Percentiles rank a stretch among this genome's conserved stretches.
phyloP scores from a whole-genome alignment of 2,888 invertebrate species.

The Watsonalla cultraria region DNA sequence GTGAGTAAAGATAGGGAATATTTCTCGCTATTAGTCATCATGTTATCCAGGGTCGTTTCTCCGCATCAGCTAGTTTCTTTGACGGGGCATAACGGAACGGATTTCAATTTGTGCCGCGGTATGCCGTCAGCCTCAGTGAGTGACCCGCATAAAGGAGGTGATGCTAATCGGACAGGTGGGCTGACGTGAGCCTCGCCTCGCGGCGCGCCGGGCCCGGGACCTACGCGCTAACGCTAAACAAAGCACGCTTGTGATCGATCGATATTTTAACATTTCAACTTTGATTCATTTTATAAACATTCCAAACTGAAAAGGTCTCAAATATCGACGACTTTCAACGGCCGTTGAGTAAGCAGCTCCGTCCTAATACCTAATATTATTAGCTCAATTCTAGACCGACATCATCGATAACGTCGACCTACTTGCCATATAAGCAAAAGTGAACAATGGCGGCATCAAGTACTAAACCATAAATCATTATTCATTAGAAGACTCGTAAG shows the following conservation, averaged over 20 bases:
- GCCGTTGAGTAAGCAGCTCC: background rate
- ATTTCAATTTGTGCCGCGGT: constrained; percentile 66
- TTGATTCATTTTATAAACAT: constrained; percentile 22
- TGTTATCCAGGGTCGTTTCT: constrained; percentile 58
- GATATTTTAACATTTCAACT: constrained; percentile 42
- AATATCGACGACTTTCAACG: background rate
- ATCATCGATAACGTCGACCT: constrained; percentile 26
- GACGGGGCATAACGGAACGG: constrained; percentile 71
- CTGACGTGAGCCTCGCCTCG: constrained; percentile 47
- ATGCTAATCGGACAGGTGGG: constrained; percentile 76
- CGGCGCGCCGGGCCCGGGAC: constrained; percentile 28
- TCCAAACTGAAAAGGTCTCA: background rate
- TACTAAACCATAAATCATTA: constrained; percentile 59
- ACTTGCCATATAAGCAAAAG: constrained; percentile 41
- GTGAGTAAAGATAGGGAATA: constrained; percentile 34
- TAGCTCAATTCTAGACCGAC: constrained; percentile 6
- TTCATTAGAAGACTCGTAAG: constrained; percentile 49
- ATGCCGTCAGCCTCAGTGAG: constrained; percentile 58
- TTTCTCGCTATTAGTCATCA: constrained; percentile 57
- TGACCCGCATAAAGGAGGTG: constrained; percentile 68
- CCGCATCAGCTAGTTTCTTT: constrained; percentile 61
- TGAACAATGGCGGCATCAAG: constrained; percentile 36
- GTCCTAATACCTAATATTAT: constrained; percentile 1
- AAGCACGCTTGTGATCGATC: constrained; percentile 55
- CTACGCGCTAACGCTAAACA: constrained; percentile 38